Evolutionary conservation across 2,888 invertebrate genomes (phyloP).

Genomic region (Eupeodes latifasciatus): DNA sequence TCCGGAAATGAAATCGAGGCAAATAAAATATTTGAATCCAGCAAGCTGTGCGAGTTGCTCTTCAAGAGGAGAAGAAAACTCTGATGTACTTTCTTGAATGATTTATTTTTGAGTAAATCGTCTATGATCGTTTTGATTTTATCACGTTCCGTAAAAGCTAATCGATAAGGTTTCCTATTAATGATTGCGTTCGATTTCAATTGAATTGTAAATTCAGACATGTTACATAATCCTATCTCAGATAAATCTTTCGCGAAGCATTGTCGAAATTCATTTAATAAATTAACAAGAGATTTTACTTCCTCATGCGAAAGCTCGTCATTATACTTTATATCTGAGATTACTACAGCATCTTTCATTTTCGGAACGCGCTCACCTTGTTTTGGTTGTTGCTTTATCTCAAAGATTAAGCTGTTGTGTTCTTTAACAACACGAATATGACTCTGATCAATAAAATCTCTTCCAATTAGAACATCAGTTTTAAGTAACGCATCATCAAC

Average conservation of each 20-base stretch:
- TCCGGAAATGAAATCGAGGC: constrained; percentile 45
- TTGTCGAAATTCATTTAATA: constrained; percentile 35
- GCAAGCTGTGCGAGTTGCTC: constrained; percentile 29
- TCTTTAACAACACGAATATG: constrained; percentile 37
- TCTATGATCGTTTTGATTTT: constrained; percentile 42
- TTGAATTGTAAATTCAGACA: constrained; percentile 19
- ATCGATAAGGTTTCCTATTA: constrained; percentile 42
- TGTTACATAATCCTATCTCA: constrained; percentile 9
- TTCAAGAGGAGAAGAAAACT: constrained; percentile 36
- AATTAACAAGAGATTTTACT: constrained; percentile 3
- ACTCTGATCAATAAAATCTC: constrained; percentile 18
- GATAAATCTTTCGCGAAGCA: constrained; percentile 42
- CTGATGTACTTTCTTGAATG: constrained; percentile 37
- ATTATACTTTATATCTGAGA: constrained; percentile 26
- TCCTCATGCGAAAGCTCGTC: neutral
- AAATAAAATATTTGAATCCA: constrained; percentile 30
- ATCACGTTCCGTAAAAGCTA: constrained; percentile 34
- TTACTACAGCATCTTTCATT: neutral
- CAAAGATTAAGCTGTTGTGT: constrained; percentile 24
- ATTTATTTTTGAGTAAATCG: constrained; percentile 40
- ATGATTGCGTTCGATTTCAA: constrained; percentile 31
- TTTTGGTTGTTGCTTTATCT: neutral
- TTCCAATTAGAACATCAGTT: constrained; percentile 17
- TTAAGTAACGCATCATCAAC: constrained; percentile 28
- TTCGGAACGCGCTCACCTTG: neutral